Evolutionary conservation across 1,140 invertebrate species (phyloP), one percentile per base, ranked within the genome.

Genomic region (Leucophenga varia): DNA sequence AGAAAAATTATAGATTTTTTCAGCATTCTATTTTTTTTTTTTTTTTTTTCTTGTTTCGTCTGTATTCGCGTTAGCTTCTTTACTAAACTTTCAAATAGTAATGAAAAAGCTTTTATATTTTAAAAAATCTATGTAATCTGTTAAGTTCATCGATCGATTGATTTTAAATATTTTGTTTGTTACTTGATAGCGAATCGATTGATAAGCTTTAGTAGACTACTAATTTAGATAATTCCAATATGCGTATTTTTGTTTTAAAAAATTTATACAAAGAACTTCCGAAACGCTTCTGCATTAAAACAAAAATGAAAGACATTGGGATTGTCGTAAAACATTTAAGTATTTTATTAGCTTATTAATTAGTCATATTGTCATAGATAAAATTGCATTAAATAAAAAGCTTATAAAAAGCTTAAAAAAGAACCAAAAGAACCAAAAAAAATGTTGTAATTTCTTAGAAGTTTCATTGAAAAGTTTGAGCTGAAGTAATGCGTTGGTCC

Each of bases 61-160:
- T 19, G 17, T 37, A 20, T 2, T 38, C 36, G 2, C 36, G 38
- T 40, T 40, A 13, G 5, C 20, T 22, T 4, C 38, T 22, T 40
- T 25, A 40, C 38, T 19, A 25, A 19, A n/a, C 2, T 40, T 25
- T 9, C 20, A 40, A 17, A 10, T 7, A 18, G 13, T 40, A 14
- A 22, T 41, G 14, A 14, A 28, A 41, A 41, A 41, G 25, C 21
- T 14, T 13, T 28, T 41, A 28, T 30, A 28, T 22, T n/a, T n/a
- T n/a, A n/a, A n/a, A n/a, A n/a, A n/a, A 30, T 17, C 30, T 28
- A 17, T 17, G 12, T 21, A 18, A n/a, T 20, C 14, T 13, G 39
- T 10, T 28, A 28, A 28, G 25, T 7, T 6, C 25, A n/a, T n/a
- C 12, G 25, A 7, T 28, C 25, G 12, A 28, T 7, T 28, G 12